Evolutionary conservation across 2,888 invertebrate species (phyloP).

Genomic region (Agrotis exclamationis): DNA sequence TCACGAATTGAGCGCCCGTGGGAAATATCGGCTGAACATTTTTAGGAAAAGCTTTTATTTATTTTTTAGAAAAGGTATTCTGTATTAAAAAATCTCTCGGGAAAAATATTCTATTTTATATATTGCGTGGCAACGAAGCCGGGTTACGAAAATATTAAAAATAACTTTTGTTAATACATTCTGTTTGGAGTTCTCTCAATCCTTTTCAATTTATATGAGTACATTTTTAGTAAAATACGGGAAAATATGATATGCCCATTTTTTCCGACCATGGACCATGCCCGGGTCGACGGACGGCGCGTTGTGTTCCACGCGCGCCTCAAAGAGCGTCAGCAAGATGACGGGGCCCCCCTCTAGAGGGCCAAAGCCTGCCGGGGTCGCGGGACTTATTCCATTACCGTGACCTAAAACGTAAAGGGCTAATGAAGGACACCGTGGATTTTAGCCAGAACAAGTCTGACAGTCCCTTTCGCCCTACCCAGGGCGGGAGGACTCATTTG

Average conservation of each 20-base stretch:
- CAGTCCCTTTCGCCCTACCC: too few species aligned
- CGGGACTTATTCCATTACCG: too few species aligned
- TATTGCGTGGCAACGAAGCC: background rate
- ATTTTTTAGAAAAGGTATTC: constrained; percentile 16
- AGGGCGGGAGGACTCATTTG: too few species aligned
- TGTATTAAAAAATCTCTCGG: background rate
- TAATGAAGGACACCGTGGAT: too few species aligned
- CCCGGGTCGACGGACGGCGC: too few species aligned
- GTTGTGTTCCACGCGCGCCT: too few species aligned
- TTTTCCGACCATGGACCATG: too few species aligned
- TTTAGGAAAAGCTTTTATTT: constrained; percentile 11
- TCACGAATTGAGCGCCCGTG: constrained; percentile 28
- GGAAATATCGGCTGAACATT: constrained; percentile 33
- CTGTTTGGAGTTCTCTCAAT: background rate
- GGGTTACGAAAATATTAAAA: constrained; percentile 4
- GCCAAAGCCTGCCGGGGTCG: too few species aligned
- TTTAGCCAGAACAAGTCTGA: too few species aligned
- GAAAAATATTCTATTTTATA: constrained; percentile 1
- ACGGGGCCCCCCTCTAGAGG: too few species aligned
- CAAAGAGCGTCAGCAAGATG: too few species aligned
- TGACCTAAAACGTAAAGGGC: too few species aligned
- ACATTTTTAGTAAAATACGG: background rate
- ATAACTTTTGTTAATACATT: background rate
- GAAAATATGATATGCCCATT: background rate
- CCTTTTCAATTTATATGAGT: background rate